phyloP scores from a whole-genome alignment of 2,797 vertebrate genomes.

The Ctenopoma kingsleyae region DNA sequence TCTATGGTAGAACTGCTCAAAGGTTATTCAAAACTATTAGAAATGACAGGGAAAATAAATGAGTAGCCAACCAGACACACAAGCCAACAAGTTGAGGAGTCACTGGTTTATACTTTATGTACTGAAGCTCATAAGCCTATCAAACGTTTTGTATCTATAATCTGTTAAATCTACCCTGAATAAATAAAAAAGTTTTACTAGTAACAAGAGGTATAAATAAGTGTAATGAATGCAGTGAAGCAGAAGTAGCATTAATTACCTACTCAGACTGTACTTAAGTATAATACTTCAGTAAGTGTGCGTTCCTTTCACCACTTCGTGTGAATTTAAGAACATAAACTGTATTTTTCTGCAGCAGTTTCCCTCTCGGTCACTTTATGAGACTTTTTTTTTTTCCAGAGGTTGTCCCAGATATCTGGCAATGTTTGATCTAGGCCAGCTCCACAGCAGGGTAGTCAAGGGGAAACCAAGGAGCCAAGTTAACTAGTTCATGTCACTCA shows the following conservation, averaged over 20 bases:
- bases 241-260: neutral
- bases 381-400: conserved; percentile 26
- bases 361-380: conserved; percentile 52
- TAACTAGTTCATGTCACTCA: conserved; percentile 81
- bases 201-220: no score
- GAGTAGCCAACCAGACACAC: neutral
- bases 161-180: neutral
- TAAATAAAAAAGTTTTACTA: no score
- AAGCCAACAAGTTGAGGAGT: neutral
- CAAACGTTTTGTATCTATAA: neutral
- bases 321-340: conserved; percentile 7
- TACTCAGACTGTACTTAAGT: neutral
- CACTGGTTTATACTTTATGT: conserved; percentile 2
- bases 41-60: neutral
- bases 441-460: conserved; percentile 69
- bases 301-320: neutral
- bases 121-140: neutral
- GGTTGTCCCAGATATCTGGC: conserved; percentile 77
- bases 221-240: neutral
- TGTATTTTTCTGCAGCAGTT: conserved; percentile 12
- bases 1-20: no score
- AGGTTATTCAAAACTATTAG: neutral
- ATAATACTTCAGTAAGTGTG: neutral
- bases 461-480: conserved; percentile 76
- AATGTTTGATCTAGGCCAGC: conserved; percentile 77